Evolutionary conservation across 2,888 invertebrate genomes (phyloP).

Genomic region (Troides oblongomaculatus): DNA sequence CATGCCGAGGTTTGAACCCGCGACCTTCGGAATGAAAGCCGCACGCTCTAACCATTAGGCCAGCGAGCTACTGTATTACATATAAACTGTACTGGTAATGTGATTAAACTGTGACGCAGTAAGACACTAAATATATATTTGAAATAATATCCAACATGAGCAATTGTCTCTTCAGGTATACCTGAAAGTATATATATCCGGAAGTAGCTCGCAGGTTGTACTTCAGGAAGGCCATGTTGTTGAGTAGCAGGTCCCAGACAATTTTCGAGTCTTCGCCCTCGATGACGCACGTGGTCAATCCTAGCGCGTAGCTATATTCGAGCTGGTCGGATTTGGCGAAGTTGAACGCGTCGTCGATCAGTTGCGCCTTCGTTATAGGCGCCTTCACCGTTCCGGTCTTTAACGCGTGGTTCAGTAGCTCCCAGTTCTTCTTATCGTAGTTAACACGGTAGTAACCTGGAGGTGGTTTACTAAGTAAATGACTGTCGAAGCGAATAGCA

Average conservation of each 20-base stretch:
- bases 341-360: slow-evolving; percentile 87
- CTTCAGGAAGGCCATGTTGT: slow-evolving; percentile 76
- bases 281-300: slow-evolving; percentile 81
- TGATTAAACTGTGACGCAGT: too few relatives aligned
- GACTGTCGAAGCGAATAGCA: too few relatives aligned
- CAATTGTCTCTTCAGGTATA: slow-evolving; percentile 31
- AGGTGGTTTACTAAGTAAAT: background rate
- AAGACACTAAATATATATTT: too few relatives aligned
- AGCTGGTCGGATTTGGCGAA: slow-evolving; percentile 80
- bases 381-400: slow-evolving; percentile 76
- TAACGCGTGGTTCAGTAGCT: slow-evolving; percentile 69
- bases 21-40: too few relatives aligned
- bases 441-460: slow-evolving; percentile 83
- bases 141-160: too few relatives aligned
- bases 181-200: slow-evolving; percentile 75
- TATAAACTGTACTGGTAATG: background rate
- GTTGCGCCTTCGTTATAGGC: slow-evolving; percentile 83
- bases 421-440: slow-evolving; percentile 81
- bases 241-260: slow-evolving; percentile 83
- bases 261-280: slow-evolving; percentile 81
- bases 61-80: slow-evolving; percentile 1
- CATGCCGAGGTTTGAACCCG: too few relatives aligned
- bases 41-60: too few relatives aligned
- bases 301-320: slow-evolving; percentile 81
- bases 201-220: slow-evolving; percentile 71